phyloP scores from a whole-genome alignment of 2,113 vertebrate species.

The Phaethon lepturus region DNA sequence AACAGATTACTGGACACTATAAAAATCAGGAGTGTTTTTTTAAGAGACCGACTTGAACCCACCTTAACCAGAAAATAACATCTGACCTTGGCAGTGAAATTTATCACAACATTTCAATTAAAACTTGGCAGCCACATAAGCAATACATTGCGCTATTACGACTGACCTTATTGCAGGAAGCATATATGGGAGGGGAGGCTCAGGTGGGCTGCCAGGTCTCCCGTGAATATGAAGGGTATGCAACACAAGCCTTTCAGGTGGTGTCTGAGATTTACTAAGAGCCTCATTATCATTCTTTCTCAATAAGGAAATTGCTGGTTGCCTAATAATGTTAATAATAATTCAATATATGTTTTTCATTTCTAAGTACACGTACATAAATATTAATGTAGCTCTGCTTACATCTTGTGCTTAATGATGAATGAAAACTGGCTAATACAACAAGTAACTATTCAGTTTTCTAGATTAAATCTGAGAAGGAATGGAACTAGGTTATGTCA shows the following conservation, averaged over 20 bases:
- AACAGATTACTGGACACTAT: constrained; percentile 82
- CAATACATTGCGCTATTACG: constrained; percentile 45
- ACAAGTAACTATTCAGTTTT: not conserved
- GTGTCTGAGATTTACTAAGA: not conserved
- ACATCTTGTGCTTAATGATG: not conserved
- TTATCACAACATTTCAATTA: constrained; percentile 90
- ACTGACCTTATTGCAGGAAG: constrained; percentile 76
- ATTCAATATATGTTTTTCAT: not conserved
- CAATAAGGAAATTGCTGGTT: not conserved
- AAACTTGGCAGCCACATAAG: constrained; percentile 75
- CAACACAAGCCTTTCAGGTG: not conserved
- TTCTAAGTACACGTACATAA: not conserved
- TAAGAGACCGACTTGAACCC: constrained; percentile 79
- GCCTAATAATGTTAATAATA: constrained; percentile 4
- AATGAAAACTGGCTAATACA: not conserved
- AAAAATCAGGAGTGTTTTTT: constrained; percentile 80
- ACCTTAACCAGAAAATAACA: constrained; percentile 80
- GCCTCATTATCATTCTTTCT: not conserved
- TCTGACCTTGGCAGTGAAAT: constrained; percentile 83
- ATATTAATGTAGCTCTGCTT: constrained; percentile 4
- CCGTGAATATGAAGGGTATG: not conserved
- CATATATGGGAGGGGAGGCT: not conserved
- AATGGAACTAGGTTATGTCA: not conserved
- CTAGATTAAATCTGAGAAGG: not conserved
- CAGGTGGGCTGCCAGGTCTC: not conserved